These are phyloP conservation scores for Heteractis magnifica DNA, from an alignment of 92 coral and sea anemone species.

Conservation along the genomic window DNA sequence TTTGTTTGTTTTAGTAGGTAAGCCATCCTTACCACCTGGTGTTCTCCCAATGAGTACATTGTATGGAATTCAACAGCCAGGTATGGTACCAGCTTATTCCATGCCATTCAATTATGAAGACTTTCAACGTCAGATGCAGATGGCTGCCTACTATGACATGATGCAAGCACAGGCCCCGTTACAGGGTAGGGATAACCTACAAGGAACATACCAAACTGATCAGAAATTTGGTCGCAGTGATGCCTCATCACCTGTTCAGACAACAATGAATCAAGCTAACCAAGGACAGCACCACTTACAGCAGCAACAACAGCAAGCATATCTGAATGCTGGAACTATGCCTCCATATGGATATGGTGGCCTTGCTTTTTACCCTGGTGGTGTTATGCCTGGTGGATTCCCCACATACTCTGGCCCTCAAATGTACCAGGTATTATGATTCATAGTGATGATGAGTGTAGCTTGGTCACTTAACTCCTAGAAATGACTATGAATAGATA, in stretches of 20 bases:
- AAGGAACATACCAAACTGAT: slow-evolving; percentile 62
- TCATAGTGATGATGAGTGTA: too few species aligned
- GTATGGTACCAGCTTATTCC: slow-evolving; percentile 77
- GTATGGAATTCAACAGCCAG: slow-evolving; percentile 78
- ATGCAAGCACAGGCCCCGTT: slow-evolving; percentile 56
- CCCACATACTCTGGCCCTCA: slow-evolving; percentile 75
- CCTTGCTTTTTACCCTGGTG: slow-evolving; percentile 88
- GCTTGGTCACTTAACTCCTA: too few species aligned
- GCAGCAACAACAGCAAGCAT: slow-evolving; percentile 71
- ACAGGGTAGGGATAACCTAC: slow-evolving; percentile 69
- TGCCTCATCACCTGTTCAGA: slow-evolving; percentile 85
- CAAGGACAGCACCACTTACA: slow-evolving; percentile 72
- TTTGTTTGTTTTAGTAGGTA: slow-evolving; percentile 45
- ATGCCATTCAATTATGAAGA: slow-evolving; percentile 82
- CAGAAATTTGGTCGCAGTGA: slow-evolving; percentile 92
- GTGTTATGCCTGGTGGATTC: slow-evolving; percentile 88
- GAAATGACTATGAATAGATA: background rate
- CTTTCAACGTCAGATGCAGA: slow-evolving; percentile 72
- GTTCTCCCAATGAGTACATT: slow-evolving; percentile 69
- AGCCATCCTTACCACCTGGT: slow-evolving; percentile 90
- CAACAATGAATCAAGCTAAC: slow-evolving; percentile 72
- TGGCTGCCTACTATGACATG: slow-evolving; percentile 75
- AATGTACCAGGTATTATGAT: slow-evolving; percentile 71
- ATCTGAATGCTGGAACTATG: slow-evolving; percentile 75
- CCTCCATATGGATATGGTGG: slow-evolving; percentile 82